These are phyloP conservation scores for Toxotes chatareus DNA, from an alignment of 2,113 vertebrate genomes.

Conservation along the genomic window DNA sequence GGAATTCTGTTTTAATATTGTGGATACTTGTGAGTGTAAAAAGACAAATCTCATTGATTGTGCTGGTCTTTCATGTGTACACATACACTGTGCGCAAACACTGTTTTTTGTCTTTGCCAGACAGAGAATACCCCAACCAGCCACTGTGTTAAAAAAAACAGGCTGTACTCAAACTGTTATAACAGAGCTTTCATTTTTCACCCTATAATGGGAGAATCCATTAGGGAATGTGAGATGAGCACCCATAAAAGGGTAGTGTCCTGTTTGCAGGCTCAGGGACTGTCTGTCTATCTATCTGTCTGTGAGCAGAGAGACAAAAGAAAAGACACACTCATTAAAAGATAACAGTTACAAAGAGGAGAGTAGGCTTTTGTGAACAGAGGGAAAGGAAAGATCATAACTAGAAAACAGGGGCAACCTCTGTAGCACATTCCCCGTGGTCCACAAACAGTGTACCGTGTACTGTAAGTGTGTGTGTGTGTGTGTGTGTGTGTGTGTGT, in stretches of 20 bases:
- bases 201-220: conserved; percentile 48
- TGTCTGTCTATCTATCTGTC: background rate
- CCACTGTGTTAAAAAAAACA: conserved; percentile 10
- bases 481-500: background rate
- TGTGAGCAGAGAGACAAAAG: conserved; percentile 15
- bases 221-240: conserved; percentile 54
- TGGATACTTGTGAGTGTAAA: background rate
- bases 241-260: conserved; percentile 54
- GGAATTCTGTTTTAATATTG: background rate
- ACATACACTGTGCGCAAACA: background rate
- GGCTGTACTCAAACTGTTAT: conserved; percentile 5
- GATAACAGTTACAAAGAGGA: conserved; percentile 14
- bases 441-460: background rate
- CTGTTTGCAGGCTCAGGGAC: conserved; percentile 27
- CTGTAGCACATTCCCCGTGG: conserved; percentile 17
- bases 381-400: conserved; percentile 9
- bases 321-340: conserved; percentile 33
- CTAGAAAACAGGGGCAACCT: conserved; percentile 12
- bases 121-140: conserved; percentile 1
- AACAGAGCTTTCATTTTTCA: conserved; percentile 52
- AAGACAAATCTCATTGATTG: background rate
- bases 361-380: conserved; percentile 6
- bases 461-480: background rate
- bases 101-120: conserved; percentile 4
- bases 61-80: background rate